Conservation (phyloP, 2,797 vertebrate species). For the Mormyrops attenuatus region DNA sequence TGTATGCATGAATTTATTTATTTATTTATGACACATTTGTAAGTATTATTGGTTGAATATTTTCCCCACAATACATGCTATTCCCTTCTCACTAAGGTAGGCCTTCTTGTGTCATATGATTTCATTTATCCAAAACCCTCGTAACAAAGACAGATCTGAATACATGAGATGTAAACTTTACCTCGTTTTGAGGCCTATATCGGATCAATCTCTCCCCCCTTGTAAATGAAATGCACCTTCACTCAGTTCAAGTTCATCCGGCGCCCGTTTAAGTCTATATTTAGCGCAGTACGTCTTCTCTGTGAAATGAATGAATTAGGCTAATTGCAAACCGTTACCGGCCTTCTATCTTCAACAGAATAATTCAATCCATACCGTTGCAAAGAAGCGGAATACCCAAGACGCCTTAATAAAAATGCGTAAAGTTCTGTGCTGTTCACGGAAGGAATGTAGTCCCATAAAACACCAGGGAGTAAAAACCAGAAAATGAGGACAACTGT, state of each 20-base stretch:
- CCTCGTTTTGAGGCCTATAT: background rate
- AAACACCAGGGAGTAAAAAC: background rate
- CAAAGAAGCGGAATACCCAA: background rate
- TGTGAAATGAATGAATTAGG: background rate
- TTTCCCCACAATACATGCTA: background rate
- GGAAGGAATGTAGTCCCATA: background rate
- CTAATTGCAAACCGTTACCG: background rate
- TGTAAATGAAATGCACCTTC: background rate
- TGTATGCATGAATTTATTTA: conserved; percentile 23
- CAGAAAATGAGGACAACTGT: background rate
- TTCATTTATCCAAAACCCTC: background rate
- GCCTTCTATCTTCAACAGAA: background rate
- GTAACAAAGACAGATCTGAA: background rate
- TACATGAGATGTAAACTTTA: conserved; percentile 3
- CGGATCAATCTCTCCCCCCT: background rate
- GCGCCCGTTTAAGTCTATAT: background rate
- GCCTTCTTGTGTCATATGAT: background rate
- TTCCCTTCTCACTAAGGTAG: background rate
- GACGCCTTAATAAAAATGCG: background rate
- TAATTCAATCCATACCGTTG: background rate
- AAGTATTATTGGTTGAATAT: background rate
- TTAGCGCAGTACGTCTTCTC: background rate
- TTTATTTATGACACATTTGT: conserved; percentile 20
- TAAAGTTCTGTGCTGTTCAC: background rate
- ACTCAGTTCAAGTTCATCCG: conserved; percentile 8